Base-by-base conservation (phyloP, 2,113 vertebrate genomes). In the Heterochromis multidens region DNA sequence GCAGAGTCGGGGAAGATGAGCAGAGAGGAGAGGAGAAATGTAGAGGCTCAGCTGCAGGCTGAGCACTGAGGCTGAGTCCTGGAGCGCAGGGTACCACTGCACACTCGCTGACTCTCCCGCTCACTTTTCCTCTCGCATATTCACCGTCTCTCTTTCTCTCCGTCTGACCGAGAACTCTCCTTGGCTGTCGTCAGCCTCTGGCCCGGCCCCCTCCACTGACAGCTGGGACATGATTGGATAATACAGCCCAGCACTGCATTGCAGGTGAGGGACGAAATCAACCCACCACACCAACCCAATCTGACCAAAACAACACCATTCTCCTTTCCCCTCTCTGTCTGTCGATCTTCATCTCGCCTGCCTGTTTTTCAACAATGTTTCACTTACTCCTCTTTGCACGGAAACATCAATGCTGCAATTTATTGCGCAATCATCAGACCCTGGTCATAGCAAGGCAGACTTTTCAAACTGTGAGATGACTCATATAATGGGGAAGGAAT, bases 221-320 rank as follows among this genome's bases (percentile, higher is more conserved):
- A 94, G 92, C 94, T 85, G 88, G 16, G 31, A 93, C 88, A 88
- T 90, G 95, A 96, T 96, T 96, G 97, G 97, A 88, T 94, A 93
- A 93, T 91, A 91, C 87, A 93, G 94, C 84, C 86, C 88, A 95
- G 94, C 96, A 97, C 97, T 97, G 97, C 97, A 98, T 96, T 98
- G 97, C 97, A 98, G 97, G 97, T 97, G 87, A 94, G 95, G 89
- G 88, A 92, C 74, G 87, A 90, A 87, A 88, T 60, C 88, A 88
- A 61, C 67, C 80, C 63, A 1, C 58, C 40, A 43, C 40, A 43
- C 25, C 81, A 65, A 87, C 57, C 84, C 82, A 25, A 43, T 86
- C 80, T 43, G 43, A 88, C 90, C 94, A 95, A 90, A 95, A 95
- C 90, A 94, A 82, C 90, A 82, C 59, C 13, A 33, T 56, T 80